A percentile compares a stretch with the other conserved stretches of the same genome.
phyloP scores from a whole-genome alignment of 2,797 vertebrate species.

The Pipistrellus nathusii region DNA sequence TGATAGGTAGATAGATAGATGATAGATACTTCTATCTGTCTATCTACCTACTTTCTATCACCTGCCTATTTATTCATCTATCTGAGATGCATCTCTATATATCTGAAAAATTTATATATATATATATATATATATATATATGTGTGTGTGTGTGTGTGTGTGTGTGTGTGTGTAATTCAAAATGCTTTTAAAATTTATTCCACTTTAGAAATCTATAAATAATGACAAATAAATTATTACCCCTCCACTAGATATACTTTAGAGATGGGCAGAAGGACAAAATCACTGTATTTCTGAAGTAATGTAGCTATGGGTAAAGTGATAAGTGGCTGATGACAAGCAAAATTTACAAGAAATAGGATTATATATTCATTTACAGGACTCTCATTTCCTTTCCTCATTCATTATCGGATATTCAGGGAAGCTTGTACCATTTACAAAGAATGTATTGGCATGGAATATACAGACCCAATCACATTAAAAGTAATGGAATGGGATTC shows the following conservation, averaged over 20 bases:
- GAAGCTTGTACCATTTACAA: background rate
- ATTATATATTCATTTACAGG: slow-evolving; percentile 50
- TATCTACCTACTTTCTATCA: background rate
- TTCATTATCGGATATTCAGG: background rate
- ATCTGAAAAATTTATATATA: background rate
- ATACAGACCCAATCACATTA: background rate
- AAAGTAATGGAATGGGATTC: slow-evolving; percentile 60
- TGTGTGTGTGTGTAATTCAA: background rate
- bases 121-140: no score
- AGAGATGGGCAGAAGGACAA: background rate
- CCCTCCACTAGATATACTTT: background rate
- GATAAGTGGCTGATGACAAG: background rate
- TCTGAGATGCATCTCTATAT: background rate
- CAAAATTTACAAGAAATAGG: slow-evolving; percentile 18
- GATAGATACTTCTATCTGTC: background rate
- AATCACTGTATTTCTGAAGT: background rate
- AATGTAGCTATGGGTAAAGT: background rate
- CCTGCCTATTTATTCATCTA: background rate
- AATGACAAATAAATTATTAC: background rate
- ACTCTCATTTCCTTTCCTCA: slow-evolving; percentile 30
- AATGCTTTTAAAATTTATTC: background rate
- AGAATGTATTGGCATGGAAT: background rate
- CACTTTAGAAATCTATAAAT: slow-evolving; percentile 5
- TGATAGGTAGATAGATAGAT: no score
- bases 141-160: no score